phyloP scores from a whole-genome alignment of 2,888 invertebrate genomes.

The Strigamia maritima region DNA sequence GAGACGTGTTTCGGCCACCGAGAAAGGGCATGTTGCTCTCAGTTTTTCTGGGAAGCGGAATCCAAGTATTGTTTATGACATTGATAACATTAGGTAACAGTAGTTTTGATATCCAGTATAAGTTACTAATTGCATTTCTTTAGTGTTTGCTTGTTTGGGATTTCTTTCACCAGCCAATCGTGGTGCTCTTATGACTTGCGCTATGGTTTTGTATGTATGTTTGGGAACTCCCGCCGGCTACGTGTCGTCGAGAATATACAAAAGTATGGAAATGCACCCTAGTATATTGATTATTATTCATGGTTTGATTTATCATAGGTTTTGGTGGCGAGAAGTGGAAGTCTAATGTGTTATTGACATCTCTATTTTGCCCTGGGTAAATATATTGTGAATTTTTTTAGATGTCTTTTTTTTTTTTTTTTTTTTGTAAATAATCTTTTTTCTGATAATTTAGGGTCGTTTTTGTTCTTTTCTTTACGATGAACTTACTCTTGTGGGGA shows the following conservation, averaged over 20 bases:
- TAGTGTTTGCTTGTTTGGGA: conserved; percentile 96
- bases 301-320: too few relatives aligned
- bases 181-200: conserved; percentile 97
- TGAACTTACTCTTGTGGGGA: conserved; percentile 94
- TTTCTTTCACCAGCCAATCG: conserved; percentile 98
- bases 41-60: conserved; percentile 92
- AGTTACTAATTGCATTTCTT: conserved; percentile 43
- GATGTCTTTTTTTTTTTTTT: conserved; percentile 36
- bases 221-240: conserved; percentile 96
- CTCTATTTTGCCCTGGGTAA: conserved; percentile 95
- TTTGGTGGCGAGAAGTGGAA: conserved; percentile 99
- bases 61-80: conserved; percentile 95
- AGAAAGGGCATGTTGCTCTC: conserved; percentile 93
- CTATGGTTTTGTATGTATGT: conserved; percentile 93
- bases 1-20: conserved; percentile 63
- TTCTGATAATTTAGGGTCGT: conserved; percentile 69
- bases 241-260: conserved; percentile 93
- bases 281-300: too few relatives aligned
- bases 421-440: conserved; percentile 5
- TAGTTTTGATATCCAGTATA: too few relatives aligned
- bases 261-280: too few relatives aligned
- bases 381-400: conserved; percentile 45
- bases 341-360: conserved; percentile 92
- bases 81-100: conserved; percentile 74
- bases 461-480: conserved; percentile 92